Evolutionary conservation across 2,797 vertebrate species (phyloP).

Genomic region (Jordanella pulchra): DNA sequence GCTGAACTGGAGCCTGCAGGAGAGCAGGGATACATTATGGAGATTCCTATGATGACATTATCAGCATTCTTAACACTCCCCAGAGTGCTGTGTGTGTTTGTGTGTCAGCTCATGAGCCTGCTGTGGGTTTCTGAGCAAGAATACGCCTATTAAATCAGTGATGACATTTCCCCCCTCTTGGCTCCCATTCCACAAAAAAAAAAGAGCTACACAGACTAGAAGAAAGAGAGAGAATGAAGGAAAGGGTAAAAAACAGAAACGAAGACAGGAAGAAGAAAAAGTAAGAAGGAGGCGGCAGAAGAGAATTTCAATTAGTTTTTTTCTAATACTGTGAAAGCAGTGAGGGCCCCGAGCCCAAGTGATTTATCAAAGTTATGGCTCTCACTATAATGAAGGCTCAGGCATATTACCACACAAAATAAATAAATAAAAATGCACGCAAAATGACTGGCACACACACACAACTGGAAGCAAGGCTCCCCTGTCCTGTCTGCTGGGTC

Average conservation of each 20-base stretch:
- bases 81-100: conserved; percentile 45
- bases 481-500: conserved; percentile 56
- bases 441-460: conserved; percentile 2
- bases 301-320: conserved; percentile 82
- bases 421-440: conserved; percentile 64
- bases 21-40: conserved; percentile 63
- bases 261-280: conserved; percentile 22
- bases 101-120: conserved; percentile 16
- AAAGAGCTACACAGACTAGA: conserved; percentile 47
- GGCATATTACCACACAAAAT: conserved; percentile 77
- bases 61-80: conserved; percentile 74
- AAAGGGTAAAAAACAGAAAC: conserved; percentile 33
- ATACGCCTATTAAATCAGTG: conserved; percentile 76
- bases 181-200: conserved; percentile 51
- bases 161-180: conserved; percentile 77
- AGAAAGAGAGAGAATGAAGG: conserved; percentile 21
- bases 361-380: conserved; percentile 86
- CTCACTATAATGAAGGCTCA: conserved; percentile 79
- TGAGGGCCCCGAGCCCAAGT: conserved; percentile 78
- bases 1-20: conserved; percentile 56
- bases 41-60: conserved; percentile 79
- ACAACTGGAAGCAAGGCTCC: conserved; percentile 58
- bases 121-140: conserved; percentile 47
- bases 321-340: conserved; percentile 83
- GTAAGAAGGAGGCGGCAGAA: conserved; percentile 52